Evolutionary conservation across 2,888 invertebrate genomes (phyloP), one percentile per base, ranked within the genome.

Genomic region (Andrena marginata): DNA sequence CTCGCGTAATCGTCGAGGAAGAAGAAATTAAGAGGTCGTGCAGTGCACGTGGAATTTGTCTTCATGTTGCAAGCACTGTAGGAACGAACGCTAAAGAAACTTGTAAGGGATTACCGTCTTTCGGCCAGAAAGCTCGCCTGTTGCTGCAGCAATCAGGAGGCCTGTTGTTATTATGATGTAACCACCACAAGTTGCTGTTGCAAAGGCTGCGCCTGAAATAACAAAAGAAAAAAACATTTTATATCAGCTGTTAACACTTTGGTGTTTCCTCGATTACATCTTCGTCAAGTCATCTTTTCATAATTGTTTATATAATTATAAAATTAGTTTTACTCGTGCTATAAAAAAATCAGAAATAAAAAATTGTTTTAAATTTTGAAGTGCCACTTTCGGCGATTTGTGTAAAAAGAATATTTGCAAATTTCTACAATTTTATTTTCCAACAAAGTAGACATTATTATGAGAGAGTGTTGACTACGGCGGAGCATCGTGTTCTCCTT

Each of bases 151-250:
- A 82, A 97, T 92, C 72, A 97, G 94, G 84, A 97, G 94, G 26
- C 96, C 97, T 77, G 95, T 95, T 10, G 96, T 96, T 88, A 97
- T 96, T 85, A 97, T 96, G 89, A 96, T 94, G 94, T 97, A 97
- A 87, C 96, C 96, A 94, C 94, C 93, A 89, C 93, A 92, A 35
- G 94, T 94, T 67, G 92, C 93, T 83, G 93, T 92, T 73, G 94
- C 94, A 65, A 94, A 91, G 75, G 94, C 93, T 82, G 94, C 93
- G 76, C 93, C 94, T 94, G 62, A 56, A 80, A 76, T 65, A 42
- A 51, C 26, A 48, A 74, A 70, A 87, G 59, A 56, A 20, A 63
- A 35, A 67, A 68, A 56, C 26, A 23, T 42, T 42, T 16, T 42
- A 4, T 42, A 1, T 16, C 23, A 56, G 4, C 51, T 5, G 23